These are phyloP conservation scores for Augochlorella aurata DNA, from an alignment of 2,888 invertebrate genomes.

Conservation along the genomic window DNA sequence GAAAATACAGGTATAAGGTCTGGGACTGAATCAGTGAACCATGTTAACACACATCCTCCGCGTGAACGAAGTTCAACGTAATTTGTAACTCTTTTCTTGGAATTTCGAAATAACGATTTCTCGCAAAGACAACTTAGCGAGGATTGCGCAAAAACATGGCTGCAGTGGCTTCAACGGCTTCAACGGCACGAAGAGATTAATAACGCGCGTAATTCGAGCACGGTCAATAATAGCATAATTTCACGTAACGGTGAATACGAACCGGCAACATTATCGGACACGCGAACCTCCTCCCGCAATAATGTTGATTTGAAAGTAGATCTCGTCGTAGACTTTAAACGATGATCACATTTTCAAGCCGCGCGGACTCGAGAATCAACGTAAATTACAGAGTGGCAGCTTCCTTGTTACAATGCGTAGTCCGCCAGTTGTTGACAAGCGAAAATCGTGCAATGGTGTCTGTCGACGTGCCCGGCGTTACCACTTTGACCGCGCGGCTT, in stretches of 20 bases:
- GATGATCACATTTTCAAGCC: neutral
- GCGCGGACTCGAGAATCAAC: neutral
- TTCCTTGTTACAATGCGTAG: neutral
- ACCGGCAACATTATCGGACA: neutral
- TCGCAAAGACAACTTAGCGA: neutral
- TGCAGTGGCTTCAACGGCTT: neutral
- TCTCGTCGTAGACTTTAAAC: neutral
- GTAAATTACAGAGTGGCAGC: slow-evolving; percentile 8
- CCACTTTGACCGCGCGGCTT: neutral
- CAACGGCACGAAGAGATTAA: neutral
- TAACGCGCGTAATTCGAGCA: neutral
- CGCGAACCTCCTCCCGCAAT: neutral
- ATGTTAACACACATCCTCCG: neutral
- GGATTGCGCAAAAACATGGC: neutral
- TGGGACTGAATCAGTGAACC: neutral
- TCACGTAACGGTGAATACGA: neutral
- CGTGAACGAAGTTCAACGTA: neutral
- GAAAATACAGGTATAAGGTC: neutral
- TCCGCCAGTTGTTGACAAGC: slow-evolving; percentile 8
- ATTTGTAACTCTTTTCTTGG: neutral
- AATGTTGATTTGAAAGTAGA: neutral
- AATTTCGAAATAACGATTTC: too few species aligned
- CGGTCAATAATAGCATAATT: neutral
- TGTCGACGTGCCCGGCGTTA: slow-evolving; percentile 15
- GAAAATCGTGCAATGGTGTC: neutral